Conservation (phyloP, 2,888 invertebrate genomes). For the Prosapia bicincta region DNA sequence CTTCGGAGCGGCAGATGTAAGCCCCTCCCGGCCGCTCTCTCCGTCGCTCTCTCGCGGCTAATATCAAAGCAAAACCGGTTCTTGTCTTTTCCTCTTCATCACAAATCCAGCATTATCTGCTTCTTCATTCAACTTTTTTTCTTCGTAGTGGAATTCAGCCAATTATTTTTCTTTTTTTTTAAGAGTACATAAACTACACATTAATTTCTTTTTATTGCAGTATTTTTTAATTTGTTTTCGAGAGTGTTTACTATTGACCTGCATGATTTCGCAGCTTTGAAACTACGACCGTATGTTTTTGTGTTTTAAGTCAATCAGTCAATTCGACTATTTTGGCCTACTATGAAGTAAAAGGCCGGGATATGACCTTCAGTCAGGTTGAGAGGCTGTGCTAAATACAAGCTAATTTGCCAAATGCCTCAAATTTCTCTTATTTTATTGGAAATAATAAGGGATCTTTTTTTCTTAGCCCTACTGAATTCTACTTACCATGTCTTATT, state of each 20-base stretch:
- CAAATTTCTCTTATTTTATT: too few relatives aligned
- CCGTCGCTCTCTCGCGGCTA: slow-evolving; percentile 5
- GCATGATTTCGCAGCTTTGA: too few relatives aligned
- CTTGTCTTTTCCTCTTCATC: slow-evolving; percentile 7
- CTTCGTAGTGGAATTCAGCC: slow-evolving; percentile 24
- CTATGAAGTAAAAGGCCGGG: too few relatives aligned
- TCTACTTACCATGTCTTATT: too few relatives aligned
- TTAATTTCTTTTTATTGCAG: slow-evolving; percentile 14
- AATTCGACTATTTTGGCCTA: too few relatives aligned
- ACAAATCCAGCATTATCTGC: slow-evolving; percentile 26
- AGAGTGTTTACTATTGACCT: neutral
- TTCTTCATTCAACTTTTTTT: slow-evolving; percentile 27
- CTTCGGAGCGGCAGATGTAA: slow-evolving; percentile 2
- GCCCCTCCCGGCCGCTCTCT: neutral
- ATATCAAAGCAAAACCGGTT: slow-evolving; percentile 21
- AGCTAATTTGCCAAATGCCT: too few relatives aligned
- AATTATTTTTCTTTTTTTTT: slow-evolving; percentile 28
- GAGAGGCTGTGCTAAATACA: too few relatives aligned
- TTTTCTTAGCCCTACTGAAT: too few relatives aligned
- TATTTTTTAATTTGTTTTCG: neutral
- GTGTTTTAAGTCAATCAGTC: too few relatives aligned
- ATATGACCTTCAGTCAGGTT: too few relatives aligned
- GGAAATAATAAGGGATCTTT: too few relatives aligned
- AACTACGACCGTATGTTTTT: too few relatives aligned
- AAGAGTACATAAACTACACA: slow-evolving; percentile 23